Base-by-base conservation (phyloP, 2,113 vertebrate species). In the Regulus satrapa region DNA sequence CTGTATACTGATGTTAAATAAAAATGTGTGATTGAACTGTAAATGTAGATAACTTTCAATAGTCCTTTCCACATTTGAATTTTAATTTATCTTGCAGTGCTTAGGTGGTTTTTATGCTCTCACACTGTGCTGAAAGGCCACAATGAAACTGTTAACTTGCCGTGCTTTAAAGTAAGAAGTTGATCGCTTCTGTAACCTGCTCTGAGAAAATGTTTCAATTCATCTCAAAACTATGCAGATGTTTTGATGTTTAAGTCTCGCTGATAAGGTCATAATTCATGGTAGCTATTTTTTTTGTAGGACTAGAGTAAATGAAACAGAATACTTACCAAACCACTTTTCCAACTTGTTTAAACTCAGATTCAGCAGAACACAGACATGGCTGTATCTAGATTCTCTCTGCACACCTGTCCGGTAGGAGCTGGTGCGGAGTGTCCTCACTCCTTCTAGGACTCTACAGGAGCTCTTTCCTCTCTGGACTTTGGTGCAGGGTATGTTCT, bases 1-100 rank as follows among this genome's bases (percentile, higher is more conserved):
- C 94, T 97, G 97, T 96, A 83, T 95, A 67, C 71, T 96, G 96
- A 97, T 96, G 49, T 92, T 94, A 95, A 98, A 97, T 97, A 97
- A 98, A 97, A 91, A 88, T 51, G 55, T 95, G 96, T 96, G 92
- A 94, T 89, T 95, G 97, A 96, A 91, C 82, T 94, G 83, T 95
- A 96, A 94, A 97, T 84, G 91, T 83, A 95, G 96, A 88, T 92
- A 89, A 91, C 89, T 96, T 96, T 96, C 92, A 68, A 56, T 92
- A 95, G 93, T 97, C 94, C 75, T 95, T 96, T 95, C 88, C 94
- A 97, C 92, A 92, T 71, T 78, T 82, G 48, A 97, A 87, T 87
- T 96, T 84, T 93, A 91, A 88, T 76, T 80, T 46, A 77, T 90
- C 80, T 96, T 79, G 85, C 92, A 90, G 81, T 68, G 76, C 43